phyloP scores from a whole-genome alignment of 2,113 vertebrate genomes.

The Rhinopithecus roxellana region DNA sequence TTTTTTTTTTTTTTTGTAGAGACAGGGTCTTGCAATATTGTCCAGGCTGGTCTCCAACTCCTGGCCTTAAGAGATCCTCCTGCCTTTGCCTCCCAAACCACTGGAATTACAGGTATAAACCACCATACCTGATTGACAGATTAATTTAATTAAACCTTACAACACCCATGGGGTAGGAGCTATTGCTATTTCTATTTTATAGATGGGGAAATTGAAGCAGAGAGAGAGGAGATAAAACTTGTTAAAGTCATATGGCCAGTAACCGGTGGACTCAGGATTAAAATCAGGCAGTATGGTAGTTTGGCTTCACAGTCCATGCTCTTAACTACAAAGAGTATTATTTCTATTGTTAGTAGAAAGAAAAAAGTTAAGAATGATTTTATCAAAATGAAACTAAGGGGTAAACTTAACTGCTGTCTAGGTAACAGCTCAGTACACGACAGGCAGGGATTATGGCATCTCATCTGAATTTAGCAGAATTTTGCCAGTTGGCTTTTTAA shows the following conservation, averaged over 20 bases:
- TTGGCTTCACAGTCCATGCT: background rate
- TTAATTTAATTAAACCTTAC: background rate
- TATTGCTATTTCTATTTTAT: background rate
- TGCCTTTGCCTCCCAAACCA: background rate
- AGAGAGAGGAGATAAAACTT: background rate
- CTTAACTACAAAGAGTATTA: background rate
- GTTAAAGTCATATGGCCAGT: background rate
- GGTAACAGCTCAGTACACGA: background rate
- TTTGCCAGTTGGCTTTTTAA: conserved; percentile 3
- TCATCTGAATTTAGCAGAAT: background rate
- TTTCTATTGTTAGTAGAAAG: background rate
- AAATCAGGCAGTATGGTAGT: background rate
- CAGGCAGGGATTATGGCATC: background rate
- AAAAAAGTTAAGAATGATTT: background rate
- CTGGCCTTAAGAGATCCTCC: background rate
- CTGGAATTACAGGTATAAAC: background rate
- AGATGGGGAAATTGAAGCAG: background rate
- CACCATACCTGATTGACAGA: background rate
- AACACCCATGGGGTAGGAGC: background rate
- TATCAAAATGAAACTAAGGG: background rate
- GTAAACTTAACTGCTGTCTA: background rate
- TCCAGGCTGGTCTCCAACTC: background rate
- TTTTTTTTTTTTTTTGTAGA: background rate
- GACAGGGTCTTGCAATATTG: background rate
- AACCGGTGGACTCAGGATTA: background rate